phyloP scores from a whole-genome alignment of 2,113 vertebrate species.

The Leptobrachium leishanense region DNA sequence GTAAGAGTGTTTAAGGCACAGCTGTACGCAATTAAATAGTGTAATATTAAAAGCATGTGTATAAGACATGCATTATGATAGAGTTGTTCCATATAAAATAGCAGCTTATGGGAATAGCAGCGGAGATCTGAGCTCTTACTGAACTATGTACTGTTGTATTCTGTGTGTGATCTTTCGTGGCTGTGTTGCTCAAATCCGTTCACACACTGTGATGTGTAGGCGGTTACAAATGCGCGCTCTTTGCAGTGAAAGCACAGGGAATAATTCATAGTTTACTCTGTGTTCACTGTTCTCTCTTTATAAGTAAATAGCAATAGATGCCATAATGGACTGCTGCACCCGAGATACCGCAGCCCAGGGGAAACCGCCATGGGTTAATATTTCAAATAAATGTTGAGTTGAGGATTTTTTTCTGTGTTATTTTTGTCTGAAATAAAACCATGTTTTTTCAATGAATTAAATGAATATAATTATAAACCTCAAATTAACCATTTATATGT shows the following conservation, averaged over 20 bases:
- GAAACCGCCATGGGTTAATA: no score
- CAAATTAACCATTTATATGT: no score
- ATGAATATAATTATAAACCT: no score
- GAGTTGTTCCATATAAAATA: conserved; percentile 61
- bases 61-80: conserved; percentile 68
- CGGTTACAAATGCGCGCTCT: neutral
- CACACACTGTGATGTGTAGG: conserved; percentile 42
- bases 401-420: no score
- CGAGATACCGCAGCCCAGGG: no score
- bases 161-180: conserved; percentile 40
- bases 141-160: conserved; percentile 48
- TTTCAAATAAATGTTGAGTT: no score
- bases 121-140: conserved; percentile 50
- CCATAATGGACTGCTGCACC: no score
- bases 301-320: neutral
- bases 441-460: no score
- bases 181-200: conserved; percentile 32
- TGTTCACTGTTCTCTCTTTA: neutral
- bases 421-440: no score
- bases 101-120: conserved; percentile 60
- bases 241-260: conserved; percentile 20
- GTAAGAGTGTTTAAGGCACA: conserved; percentile 70
- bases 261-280: conserved; percentile 11
- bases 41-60: conserved; percentile 77
- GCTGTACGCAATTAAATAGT: conserved; percentile 73